Conservation (phyloP, 2,113 vertebrate species). For the Pterocles orientalis region DNA sequence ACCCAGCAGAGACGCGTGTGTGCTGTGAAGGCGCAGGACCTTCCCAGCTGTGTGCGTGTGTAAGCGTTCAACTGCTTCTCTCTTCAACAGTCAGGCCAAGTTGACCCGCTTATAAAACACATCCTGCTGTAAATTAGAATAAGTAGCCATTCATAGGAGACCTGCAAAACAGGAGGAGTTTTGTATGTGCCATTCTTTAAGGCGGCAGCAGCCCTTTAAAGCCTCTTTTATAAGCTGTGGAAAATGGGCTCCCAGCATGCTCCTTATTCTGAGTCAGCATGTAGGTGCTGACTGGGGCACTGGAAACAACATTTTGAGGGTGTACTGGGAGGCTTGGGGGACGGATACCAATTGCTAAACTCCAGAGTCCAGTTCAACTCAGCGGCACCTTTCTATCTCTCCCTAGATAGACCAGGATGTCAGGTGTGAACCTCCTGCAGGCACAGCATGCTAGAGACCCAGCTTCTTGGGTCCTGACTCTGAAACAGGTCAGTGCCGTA, state of each 20-base stretch:
- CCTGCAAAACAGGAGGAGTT: background rate
- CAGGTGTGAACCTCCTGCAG: background rate
- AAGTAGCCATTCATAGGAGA: background rate
- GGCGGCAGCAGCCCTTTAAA: background rate
- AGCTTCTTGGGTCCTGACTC: background rate
- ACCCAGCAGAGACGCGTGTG: background rate
- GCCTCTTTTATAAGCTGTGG: background rate
- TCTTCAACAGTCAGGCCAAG: background rate
- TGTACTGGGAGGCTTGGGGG: background rate
- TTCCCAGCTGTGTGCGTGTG: background rate
- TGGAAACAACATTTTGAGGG: background rate
- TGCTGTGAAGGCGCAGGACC: background rate
- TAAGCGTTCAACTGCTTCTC: background rate
- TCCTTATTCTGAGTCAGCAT: background rate
- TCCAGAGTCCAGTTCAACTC: background rate
- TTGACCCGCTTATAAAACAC: background rate
- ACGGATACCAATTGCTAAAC: background rate
- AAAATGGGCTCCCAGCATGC: background rate
- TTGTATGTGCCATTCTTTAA: background rate
- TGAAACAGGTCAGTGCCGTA: background rate
- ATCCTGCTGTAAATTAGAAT: background rate
- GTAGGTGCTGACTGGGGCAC: background rate
- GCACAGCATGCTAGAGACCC: background rate
- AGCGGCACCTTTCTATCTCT: background rate
- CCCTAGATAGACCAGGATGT: background rate